Evolutionary conservation across 2,888 invertebrate species (phyloP).

Genomic region (Ypsolopha scabrella): DNA sequence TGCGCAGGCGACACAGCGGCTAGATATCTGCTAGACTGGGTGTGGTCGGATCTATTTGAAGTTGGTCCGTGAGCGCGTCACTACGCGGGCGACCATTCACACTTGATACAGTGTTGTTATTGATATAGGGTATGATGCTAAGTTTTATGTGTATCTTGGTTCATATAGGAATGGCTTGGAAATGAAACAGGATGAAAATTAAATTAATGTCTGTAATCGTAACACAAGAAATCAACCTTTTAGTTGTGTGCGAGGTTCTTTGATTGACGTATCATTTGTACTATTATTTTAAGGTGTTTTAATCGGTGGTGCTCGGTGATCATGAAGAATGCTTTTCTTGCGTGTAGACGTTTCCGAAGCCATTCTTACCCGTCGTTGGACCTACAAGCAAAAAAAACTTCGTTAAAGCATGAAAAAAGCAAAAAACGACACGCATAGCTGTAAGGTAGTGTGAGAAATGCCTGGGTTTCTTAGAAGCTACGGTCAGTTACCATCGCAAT

Average conservation of each 20-base stretch:
- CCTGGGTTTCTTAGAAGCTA: too few species aligned
- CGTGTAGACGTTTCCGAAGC: slow-evolving; percentile 59
- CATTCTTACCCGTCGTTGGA: slow-evolving; percentile 39
- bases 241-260: slow-evolving; percentile 44
- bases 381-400: slow-evolving; percentile 40
- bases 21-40: slow-evolving; percentile 27
- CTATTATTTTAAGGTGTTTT: slow-evolving; percentile 5
- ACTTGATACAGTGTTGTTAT: neutral
- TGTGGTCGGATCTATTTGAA: slow-evolving; percentile 48
- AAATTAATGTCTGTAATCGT: neutral
- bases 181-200: neutral
- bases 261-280: slow-evolving; percentile 4
- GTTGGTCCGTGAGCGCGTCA: slow-evolving; percentile 29
- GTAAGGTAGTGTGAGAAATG: too few species aligned
- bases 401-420: neutral
- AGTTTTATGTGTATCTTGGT: too few species aligned
- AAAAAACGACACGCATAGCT: too few species aligned
- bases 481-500: neutral
- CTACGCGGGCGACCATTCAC: slow-evolving; percentile 2
- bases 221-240: neutral
- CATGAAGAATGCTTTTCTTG: slow-evolving; percentile 52
- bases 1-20: slow-evolving; percentile 11
- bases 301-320: slow-evolving; percentile 19
- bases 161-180: neutral
- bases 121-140: too few species aligned